phyloP scores from a whole-genome alignment of 2,113 vertebrate genomes.

The Machaerirhynchus nigripectus region DNA sequence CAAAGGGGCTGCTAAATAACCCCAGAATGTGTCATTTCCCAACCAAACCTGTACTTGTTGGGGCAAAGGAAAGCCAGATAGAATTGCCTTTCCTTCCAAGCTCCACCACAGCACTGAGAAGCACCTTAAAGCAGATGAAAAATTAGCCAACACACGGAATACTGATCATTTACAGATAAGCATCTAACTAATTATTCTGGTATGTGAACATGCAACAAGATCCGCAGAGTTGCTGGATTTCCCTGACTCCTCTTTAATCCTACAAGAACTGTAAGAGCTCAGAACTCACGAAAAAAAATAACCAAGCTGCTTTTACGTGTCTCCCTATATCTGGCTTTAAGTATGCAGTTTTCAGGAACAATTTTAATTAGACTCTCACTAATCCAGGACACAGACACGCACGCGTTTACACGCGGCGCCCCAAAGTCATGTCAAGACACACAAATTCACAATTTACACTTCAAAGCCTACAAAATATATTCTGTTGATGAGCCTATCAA shows the following conservation, averaged over 20 bases:
- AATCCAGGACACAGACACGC: background rate
- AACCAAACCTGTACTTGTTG: background rate
- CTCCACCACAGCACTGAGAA: background rate
- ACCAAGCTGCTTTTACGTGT: background rate
- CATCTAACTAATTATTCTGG: background rate
- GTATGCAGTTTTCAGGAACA: background rate
- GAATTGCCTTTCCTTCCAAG: background rate
- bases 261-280: background rate
- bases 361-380: background rate
- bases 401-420: fast-evolving
- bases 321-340: background rate
- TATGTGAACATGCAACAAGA: background rate
- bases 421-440: background rate
- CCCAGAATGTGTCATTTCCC: background rate
- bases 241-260: background rate
- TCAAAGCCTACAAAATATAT: background rate
- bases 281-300: background rate
- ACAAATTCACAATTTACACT: background rate
- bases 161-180: background rate
- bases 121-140: background rate
- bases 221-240: background rate
- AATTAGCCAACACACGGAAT: background rate
- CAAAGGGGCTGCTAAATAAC: background rate
- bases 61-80: background rate
- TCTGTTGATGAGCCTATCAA: background rate